These are phyloP conservation scores for Paradoxurus hermaphroditus DNA, from an alignment of 2,113 vertebrate genomes.

Conservation along the genomic window DNA sequence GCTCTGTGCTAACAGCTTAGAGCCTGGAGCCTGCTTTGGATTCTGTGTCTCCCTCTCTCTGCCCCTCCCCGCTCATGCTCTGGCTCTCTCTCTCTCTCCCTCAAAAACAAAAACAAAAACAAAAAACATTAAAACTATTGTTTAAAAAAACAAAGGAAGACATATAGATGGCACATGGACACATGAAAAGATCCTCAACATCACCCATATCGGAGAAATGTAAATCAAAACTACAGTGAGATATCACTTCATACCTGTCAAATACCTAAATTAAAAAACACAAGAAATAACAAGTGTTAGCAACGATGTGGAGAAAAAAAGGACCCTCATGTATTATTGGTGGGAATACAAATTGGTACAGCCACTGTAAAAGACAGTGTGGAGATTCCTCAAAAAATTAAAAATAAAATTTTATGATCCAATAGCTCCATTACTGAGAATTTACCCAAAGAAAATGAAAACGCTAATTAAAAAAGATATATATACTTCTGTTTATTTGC, in stretches of 20 bases:
- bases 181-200: background rate
- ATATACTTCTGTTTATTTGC: background rate
- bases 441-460: background rate
- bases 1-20: too few species aligned
- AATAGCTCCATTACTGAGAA: background rate
- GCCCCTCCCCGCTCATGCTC: too few species aligned
- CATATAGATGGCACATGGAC: background rate
- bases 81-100: too few species aligned
- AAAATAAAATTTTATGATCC: background rate
- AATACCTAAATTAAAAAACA: background rate
- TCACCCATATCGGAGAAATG: background rate
- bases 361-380: background rate
- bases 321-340: background rate
- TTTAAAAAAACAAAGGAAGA: background rate
- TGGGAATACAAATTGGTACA: background rate
- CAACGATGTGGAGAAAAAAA: background rate
- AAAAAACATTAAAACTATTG: too few species aligned
- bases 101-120: too few species aligned
- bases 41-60: too few species aligned
- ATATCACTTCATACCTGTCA: background rate
- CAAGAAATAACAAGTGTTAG: background rate
- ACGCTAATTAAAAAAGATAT: background rate
- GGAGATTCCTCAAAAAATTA: background rate
- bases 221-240: background rate
- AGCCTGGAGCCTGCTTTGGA: too few species aligned